A percentile compares a stretch with the other conserved stretches of the same genome.
These are phyloP conservation scores for Periphyllus acericola DNA, from an alignment of 2,888 invertebrate genomes.

Conservation along the genomic window DNA sequence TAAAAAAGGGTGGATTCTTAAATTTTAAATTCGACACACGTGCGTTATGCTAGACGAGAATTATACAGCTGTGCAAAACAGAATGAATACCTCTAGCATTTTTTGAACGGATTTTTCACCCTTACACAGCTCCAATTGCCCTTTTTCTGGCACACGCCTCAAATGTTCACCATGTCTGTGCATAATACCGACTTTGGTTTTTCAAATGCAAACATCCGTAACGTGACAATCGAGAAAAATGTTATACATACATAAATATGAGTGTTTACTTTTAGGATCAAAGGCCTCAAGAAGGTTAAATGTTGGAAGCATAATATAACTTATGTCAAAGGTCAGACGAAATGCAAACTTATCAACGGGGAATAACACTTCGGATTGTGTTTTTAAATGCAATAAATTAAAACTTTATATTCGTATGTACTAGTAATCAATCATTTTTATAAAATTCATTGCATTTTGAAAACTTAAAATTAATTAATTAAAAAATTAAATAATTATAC, in stretches of 20 bases:
- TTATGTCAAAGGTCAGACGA: not conserved
- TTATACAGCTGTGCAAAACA: slow-evolving; percentile 56
- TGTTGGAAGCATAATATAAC: not conserved
- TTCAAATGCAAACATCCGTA: slow-evolving; percentile 54
- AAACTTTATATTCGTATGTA: too few species aligned
- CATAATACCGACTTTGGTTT: slow-evolving; percentile 50
- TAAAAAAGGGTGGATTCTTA: slow-evolving; percentile 4
- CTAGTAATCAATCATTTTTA: too few species aligned
- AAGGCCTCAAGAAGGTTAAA: slow-evolving; percentile 39
- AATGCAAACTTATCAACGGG: not conserved
- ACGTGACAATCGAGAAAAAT: slow-evolving; percentile 39
- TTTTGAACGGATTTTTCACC: slow-evolving; percentile 48
- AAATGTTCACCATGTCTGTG: slow-evolving; percentile 38
- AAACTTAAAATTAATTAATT: too few species aligned
- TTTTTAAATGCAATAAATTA: too few species aligned
- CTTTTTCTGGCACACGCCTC: slow-evolving; percentile 46
- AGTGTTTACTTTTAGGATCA: slow-evolving; percentile 39
- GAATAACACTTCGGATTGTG: not conserved
- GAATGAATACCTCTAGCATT: slow-evolving; percentile 43
- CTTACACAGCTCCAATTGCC: slow-evolving; percentile 45
- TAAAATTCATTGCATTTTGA: too few species aligned
- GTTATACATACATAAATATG: slow-evolving; percentile 17
- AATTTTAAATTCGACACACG: slow-evolving; percentile 54
- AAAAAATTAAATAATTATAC: too few species aligned
- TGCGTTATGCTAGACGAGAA: slow-evolving; percentile 55